Percentiles rank a stretch among this genome's conserved stretches.
Evolutionary conservation across 2,888 invertebrate genomes (phyloP).

Genomic region (Sepioteuthis lessoniana): DNA sequence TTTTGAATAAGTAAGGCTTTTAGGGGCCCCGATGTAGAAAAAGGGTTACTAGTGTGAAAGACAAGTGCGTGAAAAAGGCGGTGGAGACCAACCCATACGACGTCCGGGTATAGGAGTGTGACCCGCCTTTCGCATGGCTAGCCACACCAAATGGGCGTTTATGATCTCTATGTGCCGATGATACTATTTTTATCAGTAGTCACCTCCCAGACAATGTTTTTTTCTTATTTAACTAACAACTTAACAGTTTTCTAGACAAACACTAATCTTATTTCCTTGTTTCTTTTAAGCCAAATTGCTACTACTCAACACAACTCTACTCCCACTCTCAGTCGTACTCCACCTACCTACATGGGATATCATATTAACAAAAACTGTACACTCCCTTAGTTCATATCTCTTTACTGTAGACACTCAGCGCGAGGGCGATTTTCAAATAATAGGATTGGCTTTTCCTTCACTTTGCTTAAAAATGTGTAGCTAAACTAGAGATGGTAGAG

Average conservation of each 20-base stretch:
- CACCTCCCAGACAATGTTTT: background rate
- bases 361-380: background rate
- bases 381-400: background rate
- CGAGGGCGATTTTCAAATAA: background rate
- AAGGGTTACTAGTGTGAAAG: background rate
- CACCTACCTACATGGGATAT: background rate
- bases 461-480: background rate
- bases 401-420: background rate
- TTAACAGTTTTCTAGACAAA: background rate
- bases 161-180: background rate
- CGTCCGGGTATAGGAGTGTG: background rate
- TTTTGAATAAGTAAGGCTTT: background rate
- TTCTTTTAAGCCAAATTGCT: background rate
- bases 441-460: background rate
- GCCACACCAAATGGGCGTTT: conserved; percentile 49
- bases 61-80: conserved; percentile 23
- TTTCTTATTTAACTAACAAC: background rate
- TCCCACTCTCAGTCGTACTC: background rate
- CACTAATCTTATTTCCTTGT: background rate
- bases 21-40: background rate
- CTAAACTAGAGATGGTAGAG: background rate
- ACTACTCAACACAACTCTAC: background rate
- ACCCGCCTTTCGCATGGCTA: conserved; percentile 45
- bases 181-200: background rate
- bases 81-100: conserved; percentile 34